Conservation (phyloP, 2,113 vertebrate species). For the Antechinus flavipes region DNA sequence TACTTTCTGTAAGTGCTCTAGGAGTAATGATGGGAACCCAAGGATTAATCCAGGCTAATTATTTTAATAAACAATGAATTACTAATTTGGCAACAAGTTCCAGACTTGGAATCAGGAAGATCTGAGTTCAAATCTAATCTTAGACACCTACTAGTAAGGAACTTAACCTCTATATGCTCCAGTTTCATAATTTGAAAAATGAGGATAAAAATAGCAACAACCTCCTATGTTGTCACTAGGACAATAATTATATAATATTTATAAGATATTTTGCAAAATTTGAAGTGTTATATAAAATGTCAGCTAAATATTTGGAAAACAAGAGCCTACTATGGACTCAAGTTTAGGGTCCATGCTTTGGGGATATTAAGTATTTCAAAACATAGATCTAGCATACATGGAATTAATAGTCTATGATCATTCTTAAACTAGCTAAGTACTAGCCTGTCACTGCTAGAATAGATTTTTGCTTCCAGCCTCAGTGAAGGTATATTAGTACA, state of each 20-base stretch:
- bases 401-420: not conserved
- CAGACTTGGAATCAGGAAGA: not conserved
- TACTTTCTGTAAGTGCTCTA: not conserved
- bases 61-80: not conserved
- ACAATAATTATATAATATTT: not conserved
- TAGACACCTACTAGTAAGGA: not conserved
- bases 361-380: not conserved
- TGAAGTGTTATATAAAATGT: not conserved
- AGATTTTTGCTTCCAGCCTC: not conserved
- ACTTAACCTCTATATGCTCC: not conserved
- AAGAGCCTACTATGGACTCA: not conserved
- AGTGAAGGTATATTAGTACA: not conserved
- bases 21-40: not conserved
- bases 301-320: not conserved
- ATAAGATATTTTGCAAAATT: not conserved
- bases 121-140: not conserved
- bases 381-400: not conserved
- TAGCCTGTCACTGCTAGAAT: not conserved
- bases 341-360: not conserved
- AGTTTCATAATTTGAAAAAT: not conserved
- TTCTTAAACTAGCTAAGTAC: not conserved
- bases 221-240: not conserved
- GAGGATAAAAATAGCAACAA: not conserved
- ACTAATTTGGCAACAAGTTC: not conserved
- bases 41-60: not conserved